Evolutionary conservation across 37 sponge, comb jelly and placozoan species (phyloP), one percentile per base, ranked within the genome.

Genomic region (Tethya wilhelma): DNA sequence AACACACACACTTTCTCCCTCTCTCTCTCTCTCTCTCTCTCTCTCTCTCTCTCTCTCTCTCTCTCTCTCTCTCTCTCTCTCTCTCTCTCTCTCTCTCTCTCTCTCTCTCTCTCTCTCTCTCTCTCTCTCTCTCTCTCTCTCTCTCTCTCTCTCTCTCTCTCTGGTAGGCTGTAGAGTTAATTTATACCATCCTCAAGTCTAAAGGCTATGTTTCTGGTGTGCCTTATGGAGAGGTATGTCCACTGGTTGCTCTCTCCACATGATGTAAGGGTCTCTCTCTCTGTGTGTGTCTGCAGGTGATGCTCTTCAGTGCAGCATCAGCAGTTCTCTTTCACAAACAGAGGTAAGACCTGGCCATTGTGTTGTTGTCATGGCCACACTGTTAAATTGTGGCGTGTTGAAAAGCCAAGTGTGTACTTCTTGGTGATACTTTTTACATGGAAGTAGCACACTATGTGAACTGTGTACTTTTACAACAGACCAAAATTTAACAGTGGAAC

Each of bases 161-260:
- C 38, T 17, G 22, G 8, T 60, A 88, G 88, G 71, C 81, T 2
- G 60, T 79, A 7, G 88, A 88, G 36, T 29, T 55, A 8, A 5
- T 88, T 28, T 81, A 74, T 33, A 56, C 44, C 11, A 38, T 75
- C 62, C 49, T 81, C 8, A 75, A 81, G 45, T 43, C n/a, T 29
- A 55, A 64, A 33, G 74, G 68, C 22, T 71, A 32, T 37, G 59
- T 88, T n/a, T 25, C 37, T 6, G 38, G 72, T 4, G 56, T 88
- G 6, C 88, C 77, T 0, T 75, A 62, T 67, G 88, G 88, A 59
- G 88, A 88, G 69, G 88, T 88, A 39, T 26, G 81, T 69, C 26
- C 26, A 25, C 28, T 60, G 7, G 7, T 23, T 6, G 7, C 26
- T 60, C 7, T 60, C 26, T 7, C 6, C 6, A 25, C 63, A 60